phyloP scores from a whole-genome alignment of 1,140 invertebrate genomes.

The Drosophila athabasca region DNA sequence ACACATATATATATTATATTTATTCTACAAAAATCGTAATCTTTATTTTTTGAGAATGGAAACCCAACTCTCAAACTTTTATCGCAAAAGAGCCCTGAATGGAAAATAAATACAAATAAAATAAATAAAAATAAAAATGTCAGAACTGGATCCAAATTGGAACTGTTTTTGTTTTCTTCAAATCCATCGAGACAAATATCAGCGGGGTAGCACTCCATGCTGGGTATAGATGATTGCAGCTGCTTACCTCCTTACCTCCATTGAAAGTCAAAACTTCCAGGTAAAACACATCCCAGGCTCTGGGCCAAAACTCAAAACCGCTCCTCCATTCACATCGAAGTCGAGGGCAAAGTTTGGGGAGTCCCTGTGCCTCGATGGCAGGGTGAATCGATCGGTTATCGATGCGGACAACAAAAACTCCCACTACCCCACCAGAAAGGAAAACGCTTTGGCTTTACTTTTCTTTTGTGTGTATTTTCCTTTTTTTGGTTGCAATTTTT shows the following conservation, averaged over 20 bases:
- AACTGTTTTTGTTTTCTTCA: too few relatives aligned
- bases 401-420: too few relatives aligned
- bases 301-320: neutral
- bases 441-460: constrained; percentile 42
- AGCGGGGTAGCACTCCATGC: constrained; percentile 23
- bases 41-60: too few relatives aligned
- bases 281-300: constrained; percentile 4
- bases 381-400: constrained; percentile 7
- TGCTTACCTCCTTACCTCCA: constrained; percentile 9
- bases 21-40: too few relatives aligned
- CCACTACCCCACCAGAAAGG: neutral
- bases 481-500: constrained; percentile 31
- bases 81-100: too few relatives aligned
- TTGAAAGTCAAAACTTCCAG: constrained; percentile 70
- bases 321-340: constrained; percentile 9
- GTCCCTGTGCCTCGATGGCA: too few relatives aligned
- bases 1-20: too few relatives aligned
- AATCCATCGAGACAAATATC: neutral
- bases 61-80: too few relatives aligned
- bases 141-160: too few relatives aligned
- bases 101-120: too few relatives aligned
- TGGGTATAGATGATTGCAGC: constrained; percentile 17
- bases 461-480: constrained; percentile 54
- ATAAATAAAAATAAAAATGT: too few relatives aligned
- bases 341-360: neutral